Conservation (phyloP, 2,797 vertebrate species). For the Acanthornis magna region DNA sequence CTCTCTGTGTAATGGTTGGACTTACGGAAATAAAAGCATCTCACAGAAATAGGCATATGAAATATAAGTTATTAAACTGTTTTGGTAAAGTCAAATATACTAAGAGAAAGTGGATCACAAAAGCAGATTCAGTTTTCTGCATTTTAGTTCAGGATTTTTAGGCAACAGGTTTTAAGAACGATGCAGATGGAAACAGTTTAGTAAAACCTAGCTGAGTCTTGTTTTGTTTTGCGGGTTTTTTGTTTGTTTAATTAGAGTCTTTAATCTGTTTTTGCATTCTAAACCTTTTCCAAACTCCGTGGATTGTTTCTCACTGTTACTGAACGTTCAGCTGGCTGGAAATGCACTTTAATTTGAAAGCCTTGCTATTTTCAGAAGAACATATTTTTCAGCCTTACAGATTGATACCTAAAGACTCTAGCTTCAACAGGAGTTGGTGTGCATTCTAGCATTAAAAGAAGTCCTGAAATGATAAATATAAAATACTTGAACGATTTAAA, state of each 20-base stretch:
- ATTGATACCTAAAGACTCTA: neutral
- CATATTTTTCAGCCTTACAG: neutral
- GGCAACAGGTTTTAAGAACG: neutral
- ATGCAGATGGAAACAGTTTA: neutral
- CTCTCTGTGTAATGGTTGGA: neutral
- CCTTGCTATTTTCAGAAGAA: neutral
- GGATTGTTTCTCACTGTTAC: neutral
- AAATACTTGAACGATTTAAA: neutral
- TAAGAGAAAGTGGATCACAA: neutral
- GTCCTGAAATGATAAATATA: neutral
- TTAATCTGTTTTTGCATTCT: neutral
- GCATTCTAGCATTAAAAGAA: neutral
- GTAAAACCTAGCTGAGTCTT: neutral
- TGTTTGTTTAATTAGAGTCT: neutral
- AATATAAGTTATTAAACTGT: neutral
- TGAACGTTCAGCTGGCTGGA: neutral
- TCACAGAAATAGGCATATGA: neutral
- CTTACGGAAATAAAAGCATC: neutral
- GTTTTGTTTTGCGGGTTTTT: neutral
- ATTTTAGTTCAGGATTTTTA: neutral
- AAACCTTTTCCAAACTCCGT: neutral
- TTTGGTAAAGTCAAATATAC: neutral
- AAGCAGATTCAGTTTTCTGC: neutral
- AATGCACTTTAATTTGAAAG: neutral
- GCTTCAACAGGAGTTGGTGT: neutral